These are phyloP conservation scores for Hafferia zeledoni DNA, from an alignment of 2,797 vertebrate species.

Conservation along the genomic window DNA sequence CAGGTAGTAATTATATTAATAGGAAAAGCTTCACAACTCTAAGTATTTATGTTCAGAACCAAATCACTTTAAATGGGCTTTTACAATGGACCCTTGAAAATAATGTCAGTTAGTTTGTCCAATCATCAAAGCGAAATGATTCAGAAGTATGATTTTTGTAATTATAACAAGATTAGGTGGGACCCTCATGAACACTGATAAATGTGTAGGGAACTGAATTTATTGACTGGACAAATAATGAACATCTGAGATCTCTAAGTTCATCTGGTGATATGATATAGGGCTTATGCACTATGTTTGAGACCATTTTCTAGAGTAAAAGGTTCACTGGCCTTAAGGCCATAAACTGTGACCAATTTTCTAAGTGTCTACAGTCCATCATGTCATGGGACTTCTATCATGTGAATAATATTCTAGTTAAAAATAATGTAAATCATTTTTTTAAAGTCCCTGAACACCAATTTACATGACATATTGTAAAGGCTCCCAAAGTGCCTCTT, in stretches of 20 bases:
- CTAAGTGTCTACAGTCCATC: background rate
- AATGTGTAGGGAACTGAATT: background rate
- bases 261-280: background rate
- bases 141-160: background rate
- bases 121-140: background rate
- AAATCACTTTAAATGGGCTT: background rate
- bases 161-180: background rate
- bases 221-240: background rate
- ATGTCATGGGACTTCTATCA: background rate
- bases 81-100: background rate
- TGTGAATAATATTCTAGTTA: conserved; percentile 32
- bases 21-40: background rate
- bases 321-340: background rate
- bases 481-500: conserved; percentile 12
- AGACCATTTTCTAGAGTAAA: background rate
- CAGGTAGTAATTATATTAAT: background rate
- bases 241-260: background rate
- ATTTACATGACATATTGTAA: conserved; percentile 32
- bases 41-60: background rate
- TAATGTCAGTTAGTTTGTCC: background rate
- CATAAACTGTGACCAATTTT: background rate
- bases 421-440: background rate
- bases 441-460: background rate
- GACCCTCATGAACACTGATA: background rate
- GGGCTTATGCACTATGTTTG: background rate